Conservation (phyloP, 1,140 invertebrate species). For the Solen grandis region DNA sequence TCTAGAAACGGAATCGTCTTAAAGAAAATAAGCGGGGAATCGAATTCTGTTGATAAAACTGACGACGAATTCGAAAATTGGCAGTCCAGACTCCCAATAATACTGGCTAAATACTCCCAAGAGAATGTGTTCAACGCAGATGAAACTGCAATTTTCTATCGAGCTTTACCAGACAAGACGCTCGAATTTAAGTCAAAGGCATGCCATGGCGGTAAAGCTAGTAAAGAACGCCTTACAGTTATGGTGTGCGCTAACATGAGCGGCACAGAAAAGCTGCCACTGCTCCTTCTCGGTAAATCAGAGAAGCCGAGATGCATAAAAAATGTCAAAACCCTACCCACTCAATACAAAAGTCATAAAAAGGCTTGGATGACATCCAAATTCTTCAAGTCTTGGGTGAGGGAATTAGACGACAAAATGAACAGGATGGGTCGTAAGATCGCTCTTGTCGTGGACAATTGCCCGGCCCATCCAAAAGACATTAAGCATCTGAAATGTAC, state of each 20-base stretch:
- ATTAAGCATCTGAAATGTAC: background rate
- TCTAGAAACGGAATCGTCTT: too few species aligned
- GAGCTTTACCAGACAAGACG: constrained; percentile 9
- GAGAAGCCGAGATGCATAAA: constrained; percentile 30
- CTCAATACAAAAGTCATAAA: background rate
- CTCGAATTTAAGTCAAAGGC: background rate
- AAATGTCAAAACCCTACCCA: constrained; percentile 10
- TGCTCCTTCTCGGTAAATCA: constrained; percentile 40
- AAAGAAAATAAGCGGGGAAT: too few species aligned
- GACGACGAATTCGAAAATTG: too few species aligned
- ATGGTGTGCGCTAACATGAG: constrained; percentile 19
- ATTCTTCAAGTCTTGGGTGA: too few species aligned
- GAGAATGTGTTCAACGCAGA: constrained; percentile 13
- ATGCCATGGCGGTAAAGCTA: constrained; percentile 14
- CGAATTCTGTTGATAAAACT: too few species aligned
- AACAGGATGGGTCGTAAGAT: background rate
- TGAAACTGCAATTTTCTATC: constrained; percentile 22
- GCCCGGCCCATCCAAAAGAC: constrained; percentile 19
- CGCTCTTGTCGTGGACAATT: constrained; percentile 39
- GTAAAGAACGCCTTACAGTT: constrained; percentile 6
- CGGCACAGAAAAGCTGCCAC: constrained; percentile 18
- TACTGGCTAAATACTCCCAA: background rate
- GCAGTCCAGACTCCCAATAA: too few species aligned
- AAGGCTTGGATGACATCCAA: too few species aligned
- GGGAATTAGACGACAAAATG: constrained; percentile 6